phyloP scores from a whole-genome alignment of 1,140 invertebrate genomes.

The Nilaparvata lugens region DNA sequence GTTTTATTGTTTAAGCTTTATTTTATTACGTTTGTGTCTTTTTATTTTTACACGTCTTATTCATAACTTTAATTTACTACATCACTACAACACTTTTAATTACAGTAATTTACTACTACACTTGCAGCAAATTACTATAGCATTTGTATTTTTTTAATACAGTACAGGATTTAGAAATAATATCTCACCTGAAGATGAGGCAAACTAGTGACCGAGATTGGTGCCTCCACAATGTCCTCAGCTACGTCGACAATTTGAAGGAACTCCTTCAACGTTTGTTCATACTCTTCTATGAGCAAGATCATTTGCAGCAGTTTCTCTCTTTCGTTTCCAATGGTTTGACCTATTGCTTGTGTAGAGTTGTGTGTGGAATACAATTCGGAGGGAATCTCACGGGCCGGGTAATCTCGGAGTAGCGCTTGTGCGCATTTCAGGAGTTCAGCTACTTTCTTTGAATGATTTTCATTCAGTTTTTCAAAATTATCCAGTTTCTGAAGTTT shows the following conservation, averaged over 20 bases:
- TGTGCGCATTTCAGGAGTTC: constrained; percentile 43
- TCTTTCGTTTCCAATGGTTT: constrained; percentile 54
- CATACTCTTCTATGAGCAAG: constrained; percentile 71
- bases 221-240: constrained; percentile 61
- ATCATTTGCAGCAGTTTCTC: constrained; percentile 62
- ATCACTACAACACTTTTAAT: too few relatives aligned
- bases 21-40: too few relatives aligned
- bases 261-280: constrained; percentile 75
- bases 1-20: too few relatives aligned
- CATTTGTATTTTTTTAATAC: too few relatives aligned
- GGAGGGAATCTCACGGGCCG: constrained; percentile 51
- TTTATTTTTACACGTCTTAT: too few relatives aligned
- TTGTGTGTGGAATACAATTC: constrained; percentile 54
- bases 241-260: constrained; percentile 73
- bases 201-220: constrained; percentile 59
- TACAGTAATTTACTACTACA: too few relatives aligned
- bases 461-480: constrained; percentile 48
- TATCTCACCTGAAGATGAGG: constrained; percentile 56
- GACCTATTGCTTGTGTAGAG: constrained; percentile 54
- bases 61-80: too few relatives aligned
- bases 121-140: too few relatives aligned
- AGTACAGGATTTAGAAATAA: background rate
- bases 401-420: constrained; percentile 49
- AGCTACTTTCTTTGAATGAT: constrained; percentile 39
- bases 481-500: constrained; percentile 56